A percentile compares a stretch with the other conserved stretches of the same genome.
These are phyloP conservation scores for Cistogaster globosa DNA, from an alignment of 2,888 invertebrate genomes.

Conservation along the genomic window DNA sequence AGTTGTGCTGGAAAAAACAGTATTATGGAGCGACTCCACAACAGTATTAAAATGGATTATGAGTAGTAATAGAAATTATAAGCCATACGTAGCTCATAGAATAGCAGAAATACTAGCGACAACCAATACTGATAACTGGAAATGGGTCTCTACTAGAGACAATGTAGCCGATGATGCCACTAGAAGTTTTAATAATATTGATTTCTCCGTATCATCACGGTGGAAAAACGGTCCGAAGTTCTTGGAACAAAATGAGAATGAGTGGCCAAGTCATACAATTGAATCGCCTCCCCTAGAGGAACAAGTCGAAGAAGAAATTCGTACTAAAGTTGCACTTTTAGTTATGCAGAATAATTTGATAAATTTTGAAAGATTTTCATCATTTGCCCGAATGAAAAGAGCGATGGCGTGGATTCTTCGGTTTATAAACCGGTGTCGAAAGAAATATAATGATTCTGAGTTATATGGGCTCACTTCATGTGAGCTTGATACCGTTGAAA, in stretches of 20 bases:
- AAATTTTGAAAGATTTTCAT: constrained; percentile 2
- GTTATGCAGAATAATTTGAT: constrained; percentile 15
- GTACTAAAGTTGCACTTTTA: constrained; percentile 16
- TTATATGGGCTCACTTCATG: constrained; percentile 10
- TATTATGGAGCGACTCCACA: constrained; percentile 41
- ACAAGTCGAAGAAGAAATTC: constrained; percentile 32
- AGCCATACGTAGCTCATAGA: constrained; percentile 11
- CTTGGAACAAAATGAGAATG: constrained; percentile 4
- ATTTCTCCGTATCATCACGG: constrained; percentile 20
- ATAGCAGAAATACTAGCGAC: constrained; percentile 33
- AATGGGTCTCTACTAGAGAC: constrained; percentile 17
- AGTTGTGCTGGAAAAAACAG: not conserved
- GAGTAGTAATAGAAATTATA: constrained; percentile 4
- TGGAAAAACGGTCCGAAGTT: constrained; percentile 14
- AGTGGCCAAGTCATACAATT: constrained; percentile 24
- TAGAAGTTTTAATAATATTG: constrained; percentile 19
- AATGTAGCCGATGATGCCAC: constrained; percentile 38
- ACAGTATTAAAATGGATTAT: constrained; percentile 38
- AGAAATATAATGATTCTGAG: not conserved
- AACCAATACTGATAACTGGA: constrained; percentile 32
- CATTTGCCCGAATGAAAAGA: not conserved
- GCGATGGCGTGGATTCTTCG: not conserved
- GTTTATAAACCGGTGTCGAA: not conserved
- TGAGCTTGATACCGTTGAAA: constrained; percentile 26
- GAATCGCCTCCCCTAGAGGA: constrained; percentile 20